Base-by-base conservation (phyloP, 1,140 invertebrate species). In the Drosophila chauvacae region DNA sequence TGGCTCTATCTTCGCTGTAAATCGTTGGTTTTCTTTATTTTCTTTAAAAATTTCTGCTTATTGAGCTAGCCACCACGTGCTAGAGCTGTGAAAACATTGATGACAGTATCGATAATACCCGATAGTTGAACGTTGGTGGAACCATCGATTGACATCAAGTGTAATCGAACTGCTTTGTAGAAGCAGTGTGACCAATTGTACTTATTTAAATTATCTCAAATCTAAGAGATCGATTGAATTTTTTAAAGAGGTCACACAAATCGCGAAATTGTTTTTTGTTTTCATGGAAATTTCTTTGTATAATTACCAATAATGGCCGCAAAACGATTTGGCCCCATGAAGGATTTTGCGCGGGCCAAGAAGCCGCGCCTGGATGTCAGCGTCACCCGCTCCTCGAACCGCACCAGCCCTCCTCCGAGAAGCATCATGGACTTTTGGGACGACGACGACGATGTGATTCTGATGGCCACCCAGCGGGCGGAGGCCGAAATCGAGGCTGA, bases 401-500 rank as follows among this genome's bases (percentile, higher is more conserved):
- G 48, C 9, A 6, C 48, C 41, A 57, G 30, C 23, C 41, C 58
- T 4, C 63, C 75, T 4, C 63, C 75, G 2, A 69, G 72, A 14
- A 84, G 28, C 39, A 78, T 65, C 9, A 62, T 61, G 4, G 74
- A 90, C 23, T 91, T 92, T 2, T 92, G 91, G 91, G 91, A 80
- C 58, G 87, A 92, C 11, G 91, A 92, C 37, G 91, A 92, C 26
- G 91, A 91, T 63, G 88, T 81, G 18, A 84, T 92, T 28, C 35
- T 92, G 16, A 51, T 91, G 47, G 91, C 91, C 39, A 90, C 91
- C 0, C 91, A 92, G 61, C 51, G 68, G 39, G 91, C 78, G 23
- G 91, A 92, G 53, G 76, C 80, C 2, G 70, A 72, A 30, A 44
- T 72, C 16, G 70, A 72, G n/a, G 73, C 74, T 37, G 75, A 59